These are phyloP conservation scores for Epinotia nisella DNA, from an alignment of 2,888 invertebrate species.

Conservation along the genomic window DNA sequence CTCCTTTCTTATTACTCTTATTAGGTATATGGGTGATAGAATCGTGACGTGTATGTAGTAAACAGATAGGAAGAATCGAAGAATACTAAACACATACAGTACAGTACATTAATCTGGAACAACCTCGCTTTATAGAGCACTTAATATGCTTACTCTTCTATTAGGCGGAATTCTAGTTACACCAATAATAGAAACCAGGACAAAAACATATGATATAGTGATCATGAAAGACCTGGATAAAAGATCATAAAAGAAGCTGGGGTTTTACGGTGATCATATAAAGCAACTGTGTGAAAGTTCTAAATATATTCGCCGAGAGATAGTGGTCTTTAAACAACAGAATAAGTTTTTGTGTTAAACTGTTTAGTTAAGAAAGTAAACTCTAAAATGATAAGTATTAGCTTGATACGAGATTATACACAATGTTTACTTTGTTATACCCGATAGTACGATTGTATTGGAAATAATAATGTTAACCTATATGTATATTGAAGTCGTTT, in stretches of 20 bases:
- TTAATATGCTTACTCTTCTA: slow-evolving; percentile 3
- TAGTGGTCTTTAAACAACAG: slow-evolving; percentile 19
- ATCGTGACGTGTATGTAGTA: background rate
- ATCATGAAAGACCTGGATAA: slow-evolving; percentile 22
- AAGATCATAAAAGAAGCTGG: slow-evolving; percentile 2
- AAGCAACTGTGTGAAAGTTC: slow-evolving; percentile 9
- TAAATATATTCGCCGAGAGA: slow-evolving; percentile 13
- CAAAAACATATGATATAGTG: slow-evolving; percentile 11
- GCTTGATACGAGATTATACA: background rate
- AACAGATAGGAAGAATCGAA: no score
- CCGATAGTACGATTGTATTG: background rate
- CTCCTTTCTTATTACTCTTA: background rate
- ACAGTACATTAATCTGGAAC: background rate
- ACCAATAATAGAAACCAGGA: slow-evolving; percentile 17
- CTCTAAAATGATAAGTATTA: background rate
- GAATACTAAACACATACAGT: no score
- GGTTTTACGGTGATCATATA: slow-evolving; percentile 10
- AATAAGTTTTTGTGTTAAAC: background rate
- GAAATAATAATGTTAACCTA: background rate
- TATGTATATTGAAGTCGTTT: background rate
- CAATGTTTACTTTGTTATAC: background rate
- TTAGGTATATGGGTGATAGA: background rate
- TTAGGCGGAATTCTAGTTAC: background rate
- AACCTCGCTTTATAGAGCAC: background rate
- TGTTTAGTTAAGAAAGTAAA: background rate